These are phyloP conservation scores for Alloscopus bannaensis DNA, from an alignment of 2,888 invertebrate genomes.

Conservation along the genomic window DNA sequence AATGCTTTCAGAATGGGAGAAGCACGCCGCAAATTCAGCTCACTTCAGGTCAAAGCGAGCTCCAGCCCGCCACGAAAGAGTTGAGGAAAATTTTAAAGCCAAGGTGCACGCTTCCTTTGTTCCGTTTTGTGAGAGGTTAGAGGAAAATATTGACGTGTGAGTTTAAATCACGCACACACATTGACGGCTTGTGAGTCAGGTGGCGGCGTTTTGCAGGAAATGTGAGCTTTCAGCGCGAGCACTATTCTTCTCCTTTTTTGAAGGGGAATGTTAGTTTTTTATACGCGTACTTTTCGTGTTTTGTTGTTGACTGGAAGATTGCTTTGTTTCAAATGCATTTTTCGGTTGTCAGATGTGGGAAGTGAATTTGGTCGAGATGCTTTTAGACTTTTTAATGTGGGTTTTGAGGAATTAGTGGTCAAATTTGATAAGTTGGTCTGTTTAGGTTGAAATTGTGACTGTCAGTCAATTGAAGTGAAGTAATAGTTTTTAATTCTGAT, in stretches of 20 bases:
- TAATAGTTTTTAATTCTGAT: too few relatives aligned
- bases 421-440: too few relatives aligned
- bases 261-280: not conserved
- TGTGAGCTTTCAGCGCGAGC: constrained; percentile 51
- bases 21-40: constrained; percentile 45
- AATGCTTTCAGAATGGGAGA: too few relatives aligned
- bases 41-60: not conserved
- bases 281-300: too few relatives aligned
- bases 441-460: too few relatives aligned
- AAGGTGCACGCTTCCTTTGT: not conserved
- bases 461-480: too few relatives aligned
- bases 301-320: too few relatives aligned
- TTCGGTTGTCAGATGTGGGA: too few relatives aligned
- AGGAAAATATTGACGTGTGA: not conserved
- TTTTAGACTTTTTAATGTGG: too few relatives aligned
- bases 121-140: constrained; percentile 17
- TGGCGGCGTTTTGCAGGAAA: constrained; percentile 31
- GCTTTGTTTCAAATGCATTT: too few relatives aligned
- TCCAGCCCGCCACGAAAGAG: not conserved
- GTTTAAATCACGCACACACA: constrained; percentile 28
- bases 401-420: too few relatives aligned
- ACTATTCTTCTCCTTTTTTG: not conserved
- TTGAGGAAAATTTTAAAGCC: not conserved
- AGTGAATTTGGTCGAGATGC: too few relatives aligned
- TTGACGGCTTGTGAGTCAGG: constrained; percentile 19